Conservation (phyloP, 2,113 vertebrate species). For the Sclerurus mexicanus region DNA sequence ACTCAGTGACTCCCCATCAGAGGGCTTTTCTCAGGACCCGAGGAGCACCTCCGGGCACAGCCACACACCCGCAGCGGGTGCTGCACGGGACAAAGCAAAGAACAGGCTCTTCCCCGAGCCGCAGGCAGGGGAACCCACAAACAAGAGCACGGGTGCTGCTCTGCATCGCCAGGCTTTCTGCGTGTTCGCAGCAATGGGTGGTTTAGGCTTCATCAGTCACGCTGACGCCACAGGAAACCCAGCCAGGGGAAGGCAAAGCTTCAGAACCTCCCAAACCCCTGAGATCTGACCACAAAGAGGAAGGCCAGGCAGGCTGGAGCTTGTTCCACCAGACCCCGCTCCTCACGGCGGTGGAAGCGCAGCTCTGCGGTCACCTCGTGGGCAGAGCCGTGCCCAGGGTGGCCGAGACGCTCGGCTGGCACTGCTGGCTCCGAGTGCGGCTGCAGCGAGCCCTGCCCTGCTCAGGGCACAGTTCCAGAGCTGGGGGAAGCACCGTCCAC, state of each 20-base stretch:
- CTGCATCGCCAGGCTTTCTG: not conserved
- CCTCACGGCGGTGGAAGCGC: rapidly evolving
- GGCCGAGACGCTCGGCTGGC: not conserved
- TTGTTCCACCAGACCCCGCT: not conserved
- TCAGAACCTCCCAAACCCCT: not conserved
- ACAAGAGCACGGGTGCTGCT: not conserved
- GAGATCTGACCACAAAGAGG: not conserved
- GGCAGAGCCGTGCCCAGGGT: not conserved
- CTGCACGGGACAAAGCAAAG: not conserved
- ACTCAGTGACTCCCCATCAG: rapidly evolving
- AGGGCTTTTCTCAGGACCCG: not conserved
- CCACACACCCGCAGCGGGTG: rapidly evolving
- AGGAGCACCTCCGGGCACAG: not conserved
- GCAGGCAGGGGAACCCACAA: rapidly evolving
- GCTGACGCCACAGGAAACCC: not conserved
- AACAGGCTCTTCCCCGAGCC: rapidly evolving
- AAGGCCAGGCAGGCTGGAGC: not conserved
- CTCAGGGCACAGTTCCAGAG: too few relatives aligned
- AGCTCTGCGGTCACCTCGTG: not conserved
- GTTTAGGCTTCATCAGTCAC: not conserved
- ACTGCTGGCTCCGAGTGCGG: not conserved
- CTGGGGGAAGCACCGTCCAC: not conserved
- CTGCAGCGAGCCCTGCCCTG: not conserved
- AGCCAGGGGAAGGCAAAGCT: not conserved
- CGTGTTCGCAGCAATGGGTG: not conserved